A percentile compares a stretch with the other conserved stretches of the same genome.
Evolutionary conservation across 2,113 vertebrate species (phyloP).

Genomic region (Pseudopipra pipra): DNA sequence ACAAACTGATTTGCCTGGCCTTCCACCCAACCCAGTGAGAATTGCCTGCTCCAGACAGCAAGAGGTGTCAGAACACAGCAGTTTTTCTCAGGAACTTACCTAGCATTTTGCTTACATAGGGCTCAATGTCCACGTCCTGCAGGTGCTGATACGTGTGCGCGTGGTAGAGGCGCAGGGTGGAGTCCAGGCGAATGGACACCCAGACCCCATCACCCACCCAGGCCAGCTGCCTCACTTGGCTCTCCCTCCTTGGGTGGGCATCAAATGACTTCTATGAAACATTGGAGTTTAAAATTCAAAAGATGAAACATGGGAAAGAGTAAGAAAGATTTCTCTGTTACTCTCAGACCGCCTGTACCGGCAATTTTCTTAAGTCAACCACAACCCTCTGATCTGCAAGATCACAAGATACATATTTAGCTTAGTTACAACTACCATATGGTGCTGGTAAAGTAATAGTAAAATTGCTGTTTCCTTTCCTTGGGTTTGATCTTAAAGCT

Average conservation of each 20-base stretch:
- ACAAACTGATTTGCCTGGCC: not conserved
- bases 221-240: constrained; percentile 88
- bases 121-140: constrained; percentile 92
- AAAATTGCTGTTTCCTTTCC: not conserved
- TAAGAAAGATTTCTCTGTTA: not conserved
- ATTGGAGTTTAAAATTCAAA: not conserved
- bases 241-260: constrained; percentile 90
- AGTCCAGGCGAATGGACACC: constrained; percentile 91
- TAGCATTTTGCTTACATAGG: constrained; percentile 93
- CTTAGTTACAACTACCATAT: not conserved
- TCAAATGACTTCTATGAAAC: constrained; percentile 86
- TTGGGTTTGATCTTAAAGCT: not conserved
- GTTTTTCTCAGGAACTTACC: constrained; percentile 72
- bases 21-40: not conserved
- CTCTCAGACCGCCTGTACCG: not conserved
- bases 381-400: not conserved
- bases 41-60: not conserved
- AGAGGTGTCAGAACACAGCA: not conserved
- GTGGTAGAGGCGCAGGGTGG: constrained; percentile 88
- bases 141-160: constrained; percentile 90
- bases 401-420: not conserved
- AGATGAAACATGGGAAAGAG: not conserved
- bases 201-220: constrained; percentile 91
- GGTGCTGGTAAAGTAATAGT: not conserved
- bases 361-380: not conserved